Evolutionary conservation across 2,888 invertebrate genomes (phyloP), one percentile per base, ranked within the genome.

Genomic region (Rhogogaster chlorosoma): DNA sequence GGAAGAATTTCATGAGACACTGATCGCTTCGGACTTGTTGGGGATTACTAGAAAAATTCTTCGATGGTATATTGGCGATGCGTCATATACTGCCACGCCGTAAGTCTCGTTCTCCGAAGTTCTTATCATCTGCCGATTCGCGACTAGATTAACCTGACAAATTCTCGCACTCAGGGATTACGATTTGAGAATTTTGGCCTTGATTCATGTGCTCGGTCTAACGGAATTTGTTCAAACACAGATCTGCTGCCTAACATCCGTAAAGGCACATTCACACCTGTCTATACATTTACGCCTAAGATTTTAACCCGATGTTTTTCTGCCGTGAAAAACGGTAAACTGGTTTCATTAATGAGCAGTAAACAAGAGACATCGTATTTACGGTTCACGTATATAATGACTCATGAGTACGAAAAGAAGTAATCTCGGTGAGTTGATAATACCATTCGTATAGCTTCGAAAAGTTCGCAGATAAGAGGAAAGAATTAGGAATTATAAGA

Each of bases 61-160:
- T 22, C 10, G 49, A 49, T 18, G 45, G 45, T 26, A 53, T 77
- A 26, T 45, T 29, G 49, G 26, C 77, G 29, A 77, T 49, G 53
- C 77, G 77, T 77, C 49, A 49, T 18, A 12, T 18, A 15, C 15
- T n/a, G 26, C 15, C 29, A 18, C 49, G 49, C 2, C 29, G 12
- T 2, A 53, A 53, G 7, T 73, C 73, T 73, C 18, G 5, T 77
- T 77, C 49, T 49, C 49, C 10, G 77, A 57, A 61, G 36, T 61
- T 12, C 61, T 61, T 80, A 61, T 80, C 61, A 80, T 26, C 61
- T n/a, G 12, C 38, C 29, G 61, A 80, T 80, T 61, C 57, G 57
- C 80, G 80, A 38, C 22, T 15, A 61, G 80, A 80, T 80, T 80
- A 80, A 77, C 1, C 49, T 49, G 53, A 29, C 77, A 53, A 32